Conservation (phyloP, 2,797 vertebrate species). For the Geotrypetes seraphini region DNA sequence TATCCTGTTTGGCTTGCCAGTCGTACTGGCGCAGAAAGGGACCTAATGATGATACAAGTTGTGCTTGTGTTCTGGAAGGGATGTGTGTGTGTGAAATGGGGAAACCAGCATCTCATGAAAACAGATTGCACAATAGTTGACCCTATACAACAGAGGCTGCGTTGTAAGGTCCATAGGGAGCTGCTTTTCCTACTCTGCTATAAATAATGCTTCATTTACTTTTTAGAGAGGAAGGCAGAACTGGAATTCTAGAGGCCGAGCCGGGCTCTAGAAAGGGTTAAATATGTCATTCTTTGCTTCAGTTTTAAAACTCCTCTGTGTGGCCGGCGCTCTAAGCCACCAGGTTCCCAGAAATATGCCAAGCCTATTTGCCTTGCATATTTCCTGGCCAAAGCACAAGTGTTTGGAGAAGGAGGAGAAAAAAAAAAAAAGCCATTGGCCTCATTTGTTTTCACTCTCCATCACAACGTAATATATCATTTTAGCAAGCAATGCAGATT, state of each 20-base stretch:
- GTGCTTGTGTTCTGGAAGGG: slow-evolving; percentile 20
- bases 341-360: slow-evolving; percentile 12
- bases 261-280: slow-evolving; percentile 37
- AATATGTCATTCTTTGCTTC: slow-evolving; percentile 19
- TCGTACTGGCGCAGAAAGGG: slow-evolving; percentile 8
- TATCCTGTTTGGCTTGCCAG: slow-evolving; percentile 45
- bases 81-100: slow-evolving; percentile 37
- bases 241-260: slow-evolving; percentile 40
- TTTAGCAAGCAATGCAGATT: too few relatives aligned
- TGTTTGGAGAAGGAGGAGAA: slow-evolving; percentile 16
- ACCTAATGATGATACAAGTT: slow-evolving; percentile 30
- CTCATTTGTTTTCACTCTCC: too few relatives aligned
- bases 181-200: slow-evolving; percentile 57
- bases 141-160: slow-evolving; percentile 49
- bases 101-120: slow-evolving; percentile 33
- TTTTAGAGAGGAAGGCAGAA: slow-evolving; percentile 53
- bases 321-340: too few relatives aligned
- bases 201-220: slow-evolving; percentile 63
- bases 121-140: slow-evolving; percentile 53
- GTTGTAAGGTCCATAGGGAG: slow-evolving; percentile 48
- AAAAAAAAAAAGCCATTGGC: too few relatives aligned
- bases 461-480: too few relatives aligned
- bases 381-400: slow-evolving; percentile 18
- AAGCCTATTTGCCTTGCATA: slow-evolving; percentile 26
- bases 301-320: slow-evolving; percentile 30